Evolutionary conservation across 2,888 invertebrate genomes (phyloP).

Genomic region (Leucophenga montana): DNA sequence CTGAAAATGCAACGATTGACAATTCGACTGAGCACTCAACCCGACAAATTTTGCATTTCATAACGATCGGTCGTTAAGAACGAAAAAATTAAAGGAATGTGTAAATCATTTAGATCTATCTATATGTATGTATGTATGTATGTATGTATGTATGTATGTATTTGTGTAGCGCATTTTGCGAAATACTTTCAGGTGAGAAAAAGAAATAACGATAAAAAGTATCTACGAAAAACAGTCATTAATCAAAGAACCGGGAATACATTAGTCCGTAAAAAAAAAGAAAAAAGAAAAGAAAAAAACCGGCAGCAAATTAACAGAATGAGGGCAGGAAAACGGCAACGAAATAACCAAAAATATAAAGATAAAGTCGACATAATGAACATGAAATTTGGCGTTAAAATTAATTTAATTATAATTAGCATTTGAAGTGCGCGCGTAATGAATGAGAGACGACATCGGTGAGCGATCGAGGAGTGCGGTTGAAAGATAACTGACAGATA

Average conservation of each 20-base stretch:
- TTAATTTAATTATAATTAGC: slow-evolving; percentile 25
- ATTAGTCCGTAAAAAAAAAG: neutral
- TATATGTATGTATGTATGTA: no score
- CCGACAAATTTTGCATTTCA: no score
- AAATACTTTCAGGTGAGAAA: slow-evolving; percentile 10
- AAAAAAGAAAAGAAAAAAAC: neutral
- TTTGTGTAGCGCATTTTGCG: neutral
- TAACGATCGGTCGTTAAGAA: no score
- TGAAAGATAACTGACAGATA: neutral
- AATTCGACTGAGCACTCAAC: no score
- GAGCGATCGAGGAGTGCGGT: neutral
- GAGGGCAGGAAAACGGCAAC: neutral
- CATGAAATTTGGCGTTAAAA: slow-evolving; percentile 24
- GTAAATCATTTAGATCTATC: neutral
- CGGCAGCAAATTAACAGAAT: neutral
- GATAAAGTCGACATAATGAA: slow-evolving; percentile 17
- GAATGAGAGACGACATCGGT: neutral
- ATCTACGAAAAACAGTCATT: neutral
- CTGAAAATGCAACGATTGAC: no score
- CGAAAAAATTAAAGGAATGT: neutral
- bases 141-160: neutral
- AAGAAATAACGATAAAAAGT: neutral
- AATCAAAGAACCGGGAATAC: slow-evolving; percentile 11
- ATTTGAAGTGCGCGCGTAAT: neutral
- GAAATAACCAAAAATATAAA: neutral